Percentiles rank a stretch among this genome's conserved stretches.
Evolutionary conservation across 1,140 invertebrate genomes (phyloP).

Genomic region (Drosophila orosa): DNA sequence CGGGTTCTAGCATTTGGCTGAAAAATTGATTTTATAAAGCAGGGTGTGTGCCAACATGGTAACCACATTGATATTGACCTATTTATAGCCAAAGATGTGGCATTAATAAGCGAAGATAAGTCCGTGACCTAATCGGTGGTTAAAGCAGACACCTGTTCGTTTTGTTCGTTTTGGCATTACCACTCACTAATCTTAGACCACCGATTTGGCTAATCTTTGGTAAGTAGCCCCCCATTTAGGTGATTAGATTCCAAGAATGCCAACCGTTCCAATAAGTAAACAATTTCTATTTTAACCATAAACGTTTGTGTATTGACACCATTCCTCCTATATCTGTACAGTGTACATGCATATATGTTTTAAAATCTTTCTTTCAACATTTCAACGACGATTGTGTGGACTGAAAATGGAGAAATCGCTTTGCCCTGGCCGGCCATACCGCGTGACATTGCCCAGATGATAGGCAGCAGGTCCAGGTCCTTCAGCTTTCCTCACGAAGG

Average conservation of each 20-base stretch:
- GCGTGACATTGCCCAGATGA: conserved; percentile 9
- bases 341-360: too few species aligned
- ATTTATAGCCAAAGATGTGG: conserved; percentile 5
- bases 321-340: too few species aligned
- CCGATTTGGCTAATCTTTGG: conserved; percentile 29
- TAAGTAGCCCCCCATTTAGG: conserved; percentile 1
- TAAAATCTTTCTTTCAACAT: neutral
- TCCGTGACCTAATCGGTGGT: conserved; percentile 5
- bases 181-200: conserved; percentile 5
- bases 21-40: conserved; percentile 50
- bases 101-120: conserved; percentile 17
- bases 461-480: conserved; percentile 46
- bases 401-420: conserved; percentile 2
- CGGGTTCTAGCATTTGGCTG: neutral
- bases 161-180: neutral
- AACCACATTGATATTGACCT: conserved; percentile 9
- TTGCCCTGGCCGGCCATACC: conserved; percentile 19
- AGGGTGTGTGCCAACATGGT: neutral
- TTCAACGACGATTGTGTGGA: conserved; percentile 14
- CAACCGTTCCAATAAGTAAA: neutral
- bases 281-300: neutral
- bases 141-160: conserved; percentile 21
- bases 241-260: conserved; percentile 26
- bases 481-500: neutral
- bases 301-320: neutral